Base-by-base conservation (phyloP, 2,797 vertebrate species). In the Zenarchopterus dispar region DNA sequence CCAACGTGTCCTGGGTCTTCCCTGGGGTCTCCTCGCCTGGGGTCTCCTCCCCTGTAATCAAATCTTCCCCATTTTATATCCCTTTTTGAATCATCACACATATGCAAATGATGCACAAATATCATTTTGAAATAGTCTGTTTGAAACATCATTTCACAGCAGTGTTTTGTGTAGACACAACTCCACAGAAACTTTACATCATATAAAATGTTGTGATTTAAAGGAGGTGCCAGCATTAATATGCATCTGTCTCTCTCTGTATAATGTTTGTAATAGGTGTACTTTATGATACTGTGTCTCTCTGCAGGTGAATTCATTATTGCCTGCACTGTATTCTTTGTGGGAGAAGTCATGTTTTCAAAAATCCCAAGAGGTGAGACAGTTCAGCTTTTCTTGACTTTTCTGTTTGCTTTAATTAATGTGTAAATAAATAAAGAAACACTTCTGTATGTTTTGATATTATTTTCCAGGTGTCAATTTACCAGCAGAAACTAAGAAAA, bases 341-440 rank as follows among this genome's bases (percentile, higher is more conserved):
- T 22, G 24, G 19, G 5, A 21, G 28, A 33, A 64, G 26, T 10
- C 13, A 91, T 92, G 89, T 50, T 81, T 47, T 87, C 84, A 56
- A 90, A 88, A 78, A 87, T 92, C 10, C 87, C 87, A 36, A 86
- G 44, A 88, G 80, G 85, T 88, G 39, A 72, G 62, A 1, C 9
- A 6, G 57, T 24, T 62, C 3, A 31, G 3, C 11, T 21, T 0
- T 9, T 15, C 31, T 56, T 45, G 21, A 28, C n/a, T 23, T 41
- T 60, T 2, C 1, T 16, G 2, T 7, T n/a, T 2, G 11, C 16
- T 19, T n/a, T 4, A 59, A 36, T 51, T 0, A 2, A 13, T 2
- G 3, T 52, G 1, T 43, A 16, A 33, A 44, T 36, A 5, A 24
- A 60, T 9, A 13, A 28, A 18, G 13, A n/a, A n/a, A n/a, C n/a